These are phyloP conservation scores for Zaprionus davidi DNA, from an alignment of 1,140 invertebrate genomes.

Conservation along the genomic window DNA sequence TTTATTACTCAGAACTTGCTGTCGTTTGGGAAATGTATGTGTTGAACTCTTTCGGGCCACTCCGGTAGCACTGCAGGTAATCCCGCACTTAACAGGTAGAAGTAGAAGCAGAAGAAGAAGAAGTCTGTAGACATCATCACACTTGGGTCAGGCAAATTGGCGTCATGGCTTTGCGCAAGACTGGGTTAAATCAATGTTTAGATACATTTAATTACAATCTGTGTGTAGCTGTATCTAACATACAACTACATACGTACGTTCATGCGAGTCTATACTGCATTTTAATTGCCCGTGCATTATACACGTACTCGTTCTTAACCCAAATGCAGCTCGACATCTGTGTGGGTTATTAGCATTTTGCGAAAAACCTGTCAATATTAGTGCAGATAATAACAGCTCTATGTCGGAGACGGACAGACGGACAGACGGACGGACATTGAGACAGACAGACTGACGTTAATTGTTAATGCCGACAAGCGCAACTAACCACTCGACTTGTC, in stretches of 20 bases:
- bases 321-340: slow-evolving; percentile 48
- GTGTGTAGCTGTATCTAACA: slow-evolving; percentile 36
- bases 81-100: slow-evolving; percentile 71
- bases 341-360: slow-evolving; percentile 75
- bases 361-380: slow-evolving; percentile 81
- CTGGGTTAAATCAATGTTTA: slow-evolving; percentile 76
- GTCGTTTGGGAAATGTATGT: slow-evolving; percentile 66
- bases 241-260: no score
- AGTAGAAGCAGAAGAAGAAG: slow-evolving; percentile 32
- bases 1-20: slow-evolving; percentile 76
- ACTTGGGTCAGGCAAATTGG: slow-evolving; percentile 65
- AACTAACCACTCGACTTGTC: slow-evolving; percentile 47
- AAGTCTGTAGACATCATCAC: slow-evolving; percentile 23
- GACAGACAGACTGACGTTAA: slow-evolving; percentile 62
- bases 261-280: no score
- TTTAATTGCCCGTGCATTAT: no score
- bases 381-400: slow-evolving; percentile 82
- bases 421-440: slow-evolving; percentile 54
- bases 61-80: slow-evolving; percentile 41
- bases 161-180: slow-evolving; percentile 57
- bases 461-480: slow-evolving; percentile 80
- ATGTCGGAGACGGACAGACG: slow-evolving; percentile 26
- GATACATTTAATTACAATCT: slow-evolving; percentile 79
- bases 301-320: slow-evolving; percentile 72
- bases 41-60: slow-evolving; percentile 65